Percentiles rank a stretch among this genome's conserved stretches.
Evolutionary conservation across 2,888 invertebrate species (phyloP).

Genomic region (Hanleya hanleyi): DNA sequence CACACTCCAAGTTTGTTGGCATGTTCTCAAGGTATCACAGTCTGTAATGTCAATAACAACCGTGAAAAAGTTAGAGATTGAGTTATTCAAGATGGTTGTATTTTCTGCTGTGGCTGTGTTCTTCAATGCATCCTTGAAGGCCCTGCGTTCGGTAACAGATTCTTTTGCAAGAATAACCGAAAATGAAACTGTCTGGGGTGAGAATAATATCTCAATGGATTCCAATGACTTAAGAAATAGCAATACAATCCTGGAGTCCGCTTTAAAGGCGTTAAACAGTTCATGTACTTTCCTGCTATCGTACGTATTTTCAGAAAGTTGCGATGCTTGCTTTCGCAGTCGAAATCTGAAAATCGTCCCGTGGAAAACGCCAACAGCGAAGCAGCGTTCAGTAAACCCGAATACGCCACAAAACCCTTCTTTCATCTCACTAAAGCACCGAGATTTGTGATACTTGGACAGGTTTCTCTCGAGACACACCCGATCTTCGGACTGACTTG

Average conservation of each 20-base stretch:
- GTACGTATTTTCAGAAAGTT: conserved; percentile 53
- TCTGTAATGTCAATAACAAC: not conserved
- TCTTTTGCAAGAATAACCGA: not conserved
- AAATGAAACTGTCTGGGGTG: not conserved
- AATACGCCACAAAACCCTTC: too few species aligned
- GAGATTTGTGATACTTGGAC: too few species aligned
- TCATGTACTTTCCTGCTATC: conserved; percentile 44
- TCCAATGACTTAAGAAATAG: conserved; percentile 62
- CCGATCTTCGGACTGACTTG: conserved; percentile 34
- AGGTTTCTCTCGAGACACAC: too few species aligned
- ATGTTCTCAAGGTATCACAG: not conserved
- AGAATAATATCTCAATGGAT: conserved; percentile 44
- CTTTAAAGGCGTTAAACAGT: conserved; percentile 51
- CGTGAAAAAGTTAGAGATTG: too few species aligned
- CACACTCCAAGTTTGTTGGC: conserved; percentile 38
- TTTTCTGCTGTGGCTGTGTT: not conserved
- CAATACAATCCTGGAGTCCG: conserved; percentile 56
- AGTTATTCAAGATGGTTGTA: not conserved
- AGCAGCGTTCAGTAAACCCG: too few species aligned
- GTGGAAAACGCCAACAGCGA: not conserved
- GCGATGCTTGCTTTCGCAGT: conserved; percentile 49
- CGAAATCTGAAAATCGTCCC: conserved; percentile 69
- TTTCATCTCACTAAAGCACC: too few species aligned
- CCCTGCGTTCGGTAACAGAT: not conserved
- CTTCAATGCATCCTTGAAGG: not conserved